Base-by-base conservation (phyloP, 2,888 invertebrate species). In the Dichetophora obliterata region DNA sequence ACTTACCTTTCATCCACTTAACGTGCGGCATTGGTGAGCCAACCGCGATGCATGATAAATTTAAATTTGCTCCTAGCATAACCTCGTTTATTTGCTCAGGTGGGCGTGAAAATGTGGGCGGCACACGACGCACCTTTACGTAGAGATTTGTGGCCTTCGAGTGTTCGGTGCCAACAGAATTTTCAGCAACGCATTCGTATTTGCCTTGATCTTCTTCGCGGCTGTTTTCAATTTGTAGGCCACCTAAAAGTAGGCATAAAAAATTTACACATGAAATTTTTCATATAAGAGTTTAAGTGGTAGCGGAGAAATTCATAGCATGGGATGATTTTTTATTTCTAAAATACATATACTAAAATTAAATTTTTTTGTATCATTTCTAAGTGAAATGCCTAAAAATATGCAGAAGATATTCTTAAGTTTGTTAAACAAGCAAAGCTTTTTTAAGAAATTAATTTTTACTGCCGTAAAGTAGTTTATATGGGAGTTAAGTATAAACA, bases 21-120 rank as follows among this genome's bases (percentile, higher is more conserved):
- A 99, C 98, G 84, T 93, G 94, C 1, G 99, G 99, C 98, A 99
- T 98, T 6, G 99, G 99, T 0, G 98, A 97, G 24, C 99, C 99
- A 43, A 97, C 96, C 11, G 99, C 99, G 75, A 98, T 97, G 89
- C 99, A 99, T 76, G 97, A 97, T 81, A 99, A 91, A 88, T 97
- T 98, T 82, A 98, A 91, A 86, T 95, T 94, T 0, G 95, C 95
- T 16, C 98, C 98, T 70, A 98, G 91, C 93, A 96, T 96, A 73
- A 99, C 98, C 87, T 98, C 97, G 82, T 94, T 95, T 71, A 94
- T 90, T 14, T 93, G 91, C 59, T 95, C 94, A 78, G 98, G 98
- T 24, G 95, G 96, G 80, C 96, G 95, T 16, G 98, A 96, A 90
- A 99, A 99, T 86, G 96, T 95, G 0, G 99, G 99, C 5, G 98